Percentiles rank a stretch among this genome's conserved stretches.
Conservation (phyloP, 2,888 invertebrate genomes). For the Deilephila elpenor region DNA sequence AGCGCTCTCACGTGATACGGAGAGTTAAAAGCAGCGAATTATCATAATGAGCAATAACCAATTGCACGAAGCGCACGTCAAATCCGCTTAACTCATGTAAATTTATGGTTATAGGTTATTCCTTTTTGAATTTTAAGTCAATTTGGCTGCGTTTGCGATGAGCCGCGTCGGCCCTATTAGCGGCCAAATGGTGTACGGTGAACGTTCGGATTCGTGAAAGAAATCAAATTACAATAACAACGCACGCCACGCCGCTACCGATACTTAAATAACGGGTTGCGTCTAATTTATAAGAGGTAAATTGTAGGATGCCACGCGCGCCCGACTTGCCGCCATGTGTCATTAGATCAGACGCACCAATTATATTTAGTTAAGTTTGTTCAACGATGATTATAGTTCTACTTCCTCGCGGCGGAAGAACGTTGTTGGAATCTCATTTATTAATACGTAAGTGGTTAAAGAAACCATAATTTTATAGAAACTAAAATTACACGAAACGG, state of each 20-base stretch:
- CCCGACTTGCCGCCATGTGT: constrained; percentile 61
- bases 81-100: constrained; percentile 70
- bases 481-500: constrained; percentile 19
- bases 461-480: constrained; percentile 12
- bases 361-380: constrained; percentile 76
- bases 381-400: constrained; percentile 72
- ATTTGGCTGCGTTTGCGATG: constrained; percentile 70
- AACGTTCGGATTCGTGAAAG: constrained; percentile 66
- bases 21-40: constrained; percentile 66
- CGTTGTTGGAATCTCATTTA: constrained; percentile 32
- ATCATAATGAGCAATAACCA: constrained; percentile 78
- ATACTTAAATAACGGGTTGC: constrained; percentile 79
- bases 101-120: constrained; percentile 61
- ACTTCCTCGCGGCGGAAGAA: constrained; percentile 58
- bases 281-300: constrained; percentile 80
- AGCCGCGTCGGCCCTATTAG: constrained; percentile 68
- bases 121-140: constrained; percentile 64
- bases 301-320: constrained; percentile 76
- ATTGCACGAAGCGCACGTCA: constrained; percentile 79
- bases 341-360: constrained; percentile 60
- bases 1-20: constrained; percentile 60
- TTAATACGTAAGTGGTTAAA: constrained; percentile 11
- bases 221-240: constrained; percentile 82
- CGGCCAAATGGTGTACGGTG: constrained; percentile 74
- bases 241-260: constrained; percentile 76